Evolutionary conservation across 2,888 invertebrate genomes (phyloP).

Genomic region (Limenitis camilla): DNA sequence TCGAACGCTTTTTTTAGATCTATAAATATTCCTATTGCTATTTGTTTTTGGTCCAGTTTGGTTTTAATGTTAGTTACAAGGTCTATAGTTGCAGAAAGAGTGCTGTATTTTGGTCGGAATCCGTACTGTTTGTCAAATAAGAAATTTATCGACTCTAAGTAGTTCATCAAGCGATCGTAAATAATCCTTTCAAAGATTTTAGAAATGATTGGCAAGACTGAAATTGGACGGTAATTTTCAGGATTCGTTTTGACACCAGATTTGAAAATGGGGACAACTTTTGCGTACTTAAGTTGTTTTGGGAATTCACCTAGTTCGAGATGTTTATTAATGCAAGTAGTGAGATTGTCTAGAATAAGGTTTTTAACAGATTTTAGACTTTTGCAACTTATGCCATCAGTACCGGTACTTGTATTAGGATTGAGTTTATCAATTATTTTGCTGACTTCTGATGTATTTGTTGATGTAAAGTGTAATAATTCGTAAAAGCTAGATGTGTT

Average conservation of each 20-base stretch:
- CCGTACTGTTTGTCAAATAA: not conserved
- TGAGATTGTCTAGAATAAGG: too few relatives aligned
- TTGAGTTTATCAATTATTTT: too few relatives aligned
- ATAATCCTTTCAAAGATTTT: conserved; percentile 11
- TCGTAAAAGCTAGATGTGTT: too few relatives aligned
- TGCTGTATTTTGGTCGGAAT: not conserved
- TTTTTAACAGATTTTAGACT: too few relatives aligned
- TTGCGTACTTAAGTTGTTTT: not conserved
- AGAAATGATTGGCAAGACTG: conserved; percentile 12
- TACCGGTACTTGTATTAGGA: too few relatives aligned
- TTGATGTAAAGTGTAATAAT: too few relatives aligned
- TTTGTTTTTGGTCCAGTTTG: not conserved
- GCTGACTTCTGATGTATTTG: too few relatives aligned
- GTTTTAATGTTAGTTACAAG: too few relatives aligned
- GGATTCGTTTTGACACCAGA: conserved; percentile 19
- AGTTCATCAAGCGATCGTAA: not conserved
- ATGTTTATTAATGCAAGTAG: conserved; percentile 3
- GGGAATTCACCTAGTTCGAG: conserved; percentile 1
- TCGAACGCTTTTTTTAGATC: not conserved
- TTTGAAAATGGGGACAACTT: conserved; percentile 24
- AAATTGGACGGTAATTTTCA: conserved; percentile 20
- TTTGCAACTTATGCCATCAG: too few relatives aligned
- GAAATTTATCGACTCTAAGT: not conserved
- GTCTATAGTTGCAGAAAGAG: conserved; percentile 2
- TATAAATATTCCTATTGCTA: not conserved